These are phyloP conservation scores for Gallinago solitaria DNA, from an alignment of 2,797 vertebrate species.

Conservation along the genomic window DNA sequence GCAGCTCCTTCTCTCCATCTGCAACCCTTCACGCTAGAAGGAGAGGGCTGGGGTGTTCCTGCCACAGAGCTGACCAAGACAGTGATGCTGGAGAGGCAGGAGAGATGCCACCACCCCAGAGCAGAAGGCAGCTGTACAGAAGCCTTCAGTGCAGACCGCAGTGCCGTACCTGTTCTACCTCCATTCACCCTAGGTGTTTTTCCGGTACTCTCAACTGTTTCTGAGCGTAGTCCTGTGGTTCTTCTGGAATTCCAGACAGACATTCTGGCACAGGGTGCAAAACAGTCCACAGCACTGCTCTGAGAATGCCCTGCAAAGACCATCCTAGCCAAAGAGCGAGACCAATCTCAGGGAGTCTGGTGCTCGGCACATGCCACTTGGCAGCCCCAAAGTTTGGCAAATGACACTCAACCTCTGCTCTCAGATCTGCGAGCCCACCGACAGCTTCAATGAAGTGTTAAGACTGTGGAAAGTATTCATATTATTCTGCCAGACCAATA, in stretches of 20 bases:
- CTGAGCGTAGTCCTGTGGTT: background rate
- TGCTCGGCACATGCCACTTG: background rate
- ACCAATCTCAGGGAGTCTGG: background rate
- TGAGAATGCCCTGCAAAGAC: background rate
- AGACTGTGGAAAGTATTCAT: background rate
- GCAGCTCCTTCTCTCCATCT: background rate
- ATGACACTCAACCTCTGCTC: background rate
- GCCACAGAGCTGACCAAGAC: background rate
- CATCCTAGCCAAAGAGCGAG: background rate
- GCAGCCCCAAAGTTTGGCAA: background rate
- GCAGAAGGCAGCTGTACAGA: background rate
- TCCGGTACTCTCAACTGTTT: background rate
- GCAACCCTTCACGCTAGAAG: background rate
- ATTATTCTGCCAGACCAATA: background rate
- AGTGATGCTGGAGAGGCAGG: background rate
- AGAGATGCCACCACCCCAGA: background rate
- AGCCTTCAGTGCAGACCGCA: background rate
- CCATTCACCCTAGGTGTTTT: rapidly evolving
- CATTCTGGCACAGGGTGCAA: background rate
- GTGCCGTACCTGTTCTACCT: background rate
- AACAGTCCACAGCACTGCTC: background rate
- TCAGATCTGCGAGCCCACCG: background rate
- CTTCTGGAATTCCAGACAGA: background rate
- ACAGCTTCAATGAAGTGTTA: background rate
- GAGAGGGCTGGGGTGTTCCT: background rate